These are phyloP conservation scores for Carollia perspicillata DNA, from an alignment of 2,113 vertebrate species.

Conservation along the genomic window DNA sequence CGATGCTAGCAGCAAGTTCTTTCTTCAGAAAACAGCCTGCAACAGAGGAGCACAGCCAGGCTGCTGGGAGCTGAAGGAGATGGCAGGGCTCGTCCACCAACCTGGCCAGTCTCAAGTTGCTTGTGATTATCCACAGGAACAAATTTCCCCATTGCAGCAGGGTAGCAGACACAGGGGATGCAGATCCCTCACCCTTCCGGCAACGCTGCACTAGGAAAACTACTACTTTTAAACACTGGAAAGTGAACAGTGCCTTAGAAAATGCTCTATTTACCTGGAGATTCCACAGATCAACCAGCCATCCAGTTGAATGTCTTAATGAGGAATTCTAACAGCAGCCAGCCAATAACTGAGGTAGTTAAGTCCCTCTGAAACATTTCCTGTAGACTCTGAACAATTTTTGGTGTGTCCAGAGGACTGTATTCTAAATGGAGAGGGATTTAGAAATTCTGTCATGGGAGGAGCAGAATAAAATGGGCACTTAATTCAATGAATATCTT, in stretches of 20 bases:
- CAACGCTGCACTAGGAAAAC: neutral
- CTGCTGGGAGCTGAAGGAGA: neutral
- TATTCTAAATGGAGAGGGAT: neutral
- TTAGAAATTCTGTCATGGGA: neutral
- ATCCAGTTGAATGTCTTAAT: neutral
- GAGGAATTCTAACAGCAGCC: neutral
- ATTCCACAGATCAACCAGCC: neutral
- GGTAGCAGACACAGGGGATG: neutral
- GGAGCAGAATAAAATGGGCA: neutral
- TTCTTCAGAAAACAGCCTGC: neutral
- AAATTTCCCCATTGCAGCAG: neutral
- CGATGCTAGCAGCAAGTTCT: neutral
- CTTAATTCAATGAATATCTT: neutral
- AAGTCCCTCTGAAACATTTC: neutral
- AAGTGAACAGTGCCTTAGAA: neutral
- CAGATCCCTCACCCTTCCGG: neutral
- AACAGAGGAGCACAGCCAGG: neutral
- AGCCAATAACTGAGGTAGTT: neutral
- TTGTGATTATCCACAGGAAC: neutral
- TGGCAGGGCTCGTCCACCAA: too few species aligned
- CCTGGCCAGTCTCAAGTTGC: neutral
- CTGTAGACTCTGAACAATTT: neutral
- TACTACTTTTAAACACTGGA: neutral
- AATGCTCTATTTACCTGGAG: neutral
- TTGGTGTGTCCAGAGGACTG: neutral